phyloP scores from a whole-genome alignment of 1,140 invertebrate species.

The Anastrepha obliqua region DNA sequence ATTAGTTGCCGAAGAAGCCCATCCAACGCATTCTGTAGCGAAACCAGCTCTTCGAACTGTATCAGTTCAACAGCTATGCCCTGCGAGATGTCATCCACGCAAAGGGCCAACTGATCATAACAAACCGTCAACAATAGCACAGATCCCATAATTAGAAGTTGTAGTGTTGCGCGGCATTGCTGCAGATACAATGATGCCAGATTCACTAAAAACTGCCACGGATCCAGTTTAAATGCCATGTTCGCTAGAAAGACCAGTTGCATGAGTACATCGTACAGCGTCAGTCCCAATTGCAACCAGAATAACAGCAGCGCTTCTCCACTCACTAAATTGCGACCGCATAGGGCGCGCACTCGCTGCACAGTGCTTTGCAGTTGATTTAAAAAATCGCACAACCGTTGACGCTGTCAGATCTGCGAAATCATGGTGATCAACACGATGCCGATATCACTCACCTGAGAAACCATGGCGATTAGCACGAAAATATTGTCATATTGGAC shows the following conservation, averaged over 20 bases:
- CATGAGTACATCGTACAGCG: constrained; percentile 66
- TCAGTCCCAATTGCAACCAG: constrained; percentile 63
- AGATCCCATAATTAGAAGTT: constrained; percentile 58
- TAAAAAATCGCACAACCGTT: neutral
- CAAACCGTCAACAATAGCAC: neutral
- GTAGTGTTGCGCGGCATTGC: constrained; percentile 63
- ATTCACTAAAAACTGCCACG: constrained; percentile 62
- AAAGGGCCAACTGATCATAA: neutral
- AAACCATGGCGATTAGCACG: constrained; percentile 61
- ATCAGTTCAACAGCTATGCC: no score
- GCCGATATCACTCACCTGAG: constrained; percentile 46
- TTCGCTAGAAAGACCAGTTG: constrained; percentile 65
- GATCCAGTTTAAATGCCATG: constrained; percentile 60
- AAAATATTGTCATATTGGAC: constrained; percentile 64
- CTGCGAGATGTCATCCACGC: neutral
- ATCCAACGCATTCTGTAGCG: neutral
- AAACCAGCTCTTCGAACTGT: neutral
- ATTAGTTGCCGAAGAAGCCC: constrained; percentile 42
- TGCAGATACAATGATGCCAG: constrained; percentile 65
- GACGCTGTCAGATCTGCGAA: neutral
- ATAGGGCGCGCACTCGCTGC: constrained; percentile 18
- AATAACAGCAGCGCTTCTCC: constrained; percentile 55
- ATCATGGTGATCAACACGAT: neutral
- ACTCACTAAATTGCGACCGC: neutral
- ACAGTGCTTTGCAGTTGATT: neutral